A percentile compares a stretch with the other conserved stretches of the same genome.
Evolutionary conservation across 2,113 vertebrate genomes (phyloP).

Genomic region (Puffinus mauretanicus): DNA sequence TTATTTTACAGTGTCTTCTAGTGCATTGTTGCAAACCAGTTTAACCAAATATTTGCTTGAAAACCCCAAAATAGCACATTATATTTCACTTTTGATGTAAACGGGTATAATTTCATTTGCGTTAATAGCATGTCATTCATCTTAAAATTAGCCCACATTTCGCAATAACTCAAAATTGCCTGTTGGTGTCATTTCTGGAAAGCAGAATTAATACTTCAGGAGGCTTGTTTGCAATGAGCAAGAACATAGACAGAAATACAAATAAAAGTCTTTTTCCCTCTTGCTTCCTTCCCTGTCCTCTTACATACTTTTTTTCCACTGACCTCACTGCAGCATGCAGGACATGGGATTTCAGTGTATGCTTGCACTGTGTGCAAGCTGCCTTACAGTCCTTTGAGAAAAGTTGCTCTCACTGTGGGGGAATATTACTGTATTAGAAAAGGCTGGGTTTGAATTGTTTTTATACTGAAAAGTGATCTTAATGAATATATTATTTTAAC

Average conservation of each 20-base stretch:
- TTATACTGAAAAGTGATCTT: not conserved
- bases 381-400: not conserved
- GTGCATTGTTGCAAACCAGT: not conserved
- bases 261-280: not conserved
- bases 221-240: not conserved
- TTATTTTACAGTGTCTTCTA: not conserved
- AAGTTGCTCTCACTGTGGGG: rapidly evolving
- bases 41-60: not conserved
- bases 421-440: rapidly evolving
- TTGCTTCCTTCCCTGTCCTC: not conserved
- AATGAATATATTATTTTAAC: not conserved
- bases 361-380: not conserved
- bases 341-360: rapidly evolving
- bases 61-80: not conserved
- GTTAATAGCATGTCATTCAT: not conserved
- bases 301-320: not conserved
- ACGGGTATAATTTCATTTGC: not conserved
- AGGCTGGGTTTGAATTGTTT: not conserved
- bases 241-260: not conserved
- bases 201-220: not conserved
- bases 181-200: not conserved
- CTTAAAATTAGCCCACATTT: not conserved
- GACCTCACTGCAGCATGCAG: not conserved
- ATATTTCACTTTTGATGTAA: not conserved
- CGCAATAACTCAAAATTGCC: not conserved